Conservation (phyloP, 2,888 invertebrate species). For the Noctua fimbriata region DNA sequence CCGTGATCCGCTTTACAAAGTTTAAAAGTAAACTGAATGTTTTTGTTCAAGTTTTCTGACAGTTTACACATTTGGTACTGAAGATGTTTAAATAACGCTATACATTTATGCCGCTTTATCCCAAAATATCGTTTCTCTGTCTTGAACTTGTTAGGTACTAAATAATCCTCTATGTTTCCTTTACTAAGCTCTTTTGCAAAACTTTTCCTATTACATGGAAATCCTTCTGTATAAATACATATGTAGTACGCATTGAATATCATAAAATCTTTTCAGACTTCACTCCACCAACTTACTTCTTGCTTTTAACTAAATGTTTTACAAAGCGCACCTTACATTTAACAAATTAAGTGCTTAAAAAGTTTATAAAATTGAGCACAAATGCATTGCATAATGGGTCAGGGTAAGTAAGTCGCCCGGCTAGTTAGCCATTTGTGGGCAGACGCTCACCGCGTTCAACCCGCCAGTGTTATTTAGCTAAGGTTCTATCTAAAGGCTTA, state of each 20-base stretch:
- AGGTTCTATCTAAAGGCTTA: slow-evolving; percentile 56
- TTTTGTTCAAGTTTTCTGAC: slow-evolving; percentile 49
- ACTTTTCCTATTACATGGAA: slow-evolving; percentile 25
- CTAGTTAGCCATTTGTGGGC: slow-evolving; percentile 73
- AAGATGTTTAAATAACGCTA: slow-evolving; percentile 20
- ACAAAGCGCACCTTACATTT: slow-evolving; percentile 25
- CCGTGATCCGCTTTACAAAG: slow-evolving; percentile 67
- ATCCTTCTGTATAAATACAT: slow-evolving; percentile 39
- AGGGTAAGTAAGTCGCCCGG: slow-evolving; percentile 44
- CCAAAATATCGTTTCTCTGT: slow-evolving; percentile 18
- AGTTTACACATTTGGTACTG: slow-evolving; percentile 35
- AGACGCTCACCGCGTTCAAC: slow-evolving; percentile 61
- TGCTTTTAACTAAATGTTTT: slow-evolving; percentile 23
- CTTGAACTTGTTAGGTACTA: slow-evolving; percentile 29
- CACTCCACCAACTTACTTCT: slow-evolving; percentile 16
- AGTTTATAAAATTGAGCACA: slow-evolving; percentile 41
- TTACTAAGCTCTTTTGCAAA: slow-evolving; percentile 39
- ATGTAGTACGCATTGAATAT: slow-evolving; percentile 32
- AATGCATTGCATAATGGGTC: slow-evolving; percentile 61
- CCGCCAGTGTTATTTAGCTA: slow-evolving; percentile 72
- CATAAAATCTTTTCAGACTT: slow-evolving; percentile 15
- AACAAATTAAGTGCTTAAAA: slow-evolving; percentile 40
- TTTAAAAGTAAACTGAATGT: slow-evolving; percentile 65
- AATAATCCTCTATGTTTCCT: slow-evolving; percentile 32
- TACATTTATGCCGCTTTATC: not conserved